Conservation (phyloP, 2,113 vertebrate species). For the Podiceps cristatus region DNA sequence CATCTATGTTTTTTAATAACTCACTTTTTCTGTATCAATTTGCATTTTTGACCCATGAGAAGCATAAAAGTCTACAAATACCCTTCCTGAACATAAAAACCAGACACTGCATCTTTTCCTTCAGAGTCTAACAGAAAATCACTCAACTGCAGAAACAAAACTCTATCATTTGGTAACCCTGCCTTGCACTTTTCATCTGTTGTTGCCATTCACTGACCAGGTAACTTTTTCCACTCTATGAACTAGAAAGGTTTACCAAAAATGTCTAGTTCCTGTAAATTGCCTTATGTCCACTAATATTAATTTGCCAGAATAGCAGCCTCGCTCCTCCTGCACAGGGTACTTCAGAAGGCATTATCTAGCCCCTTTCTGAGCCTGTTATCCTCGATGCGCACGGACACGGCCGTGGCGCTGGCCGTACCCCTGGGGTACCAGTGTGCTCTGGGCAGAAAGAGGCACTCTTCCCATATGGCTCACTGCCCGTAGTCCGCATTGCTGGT, state of each 20-base stretch:
- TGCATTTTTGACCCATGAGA: background rate
- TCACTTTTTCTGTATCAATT: background rate
- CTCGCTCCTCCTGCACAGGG: accelerated
- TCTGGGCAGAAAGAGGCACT: background rate
- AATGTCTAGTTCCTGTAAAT: background rate
- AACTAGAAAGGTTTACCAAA: background rate
- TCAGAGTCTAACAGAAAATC: background rate
- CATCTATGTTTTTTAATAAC: background rate
- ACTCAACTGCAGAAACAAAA: background rate
- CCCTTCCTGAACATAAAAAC: background rate
- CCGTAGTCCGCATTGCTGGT: background rate
- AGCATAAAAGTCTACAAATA: background rate
- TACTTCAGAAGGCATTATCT: background rate
- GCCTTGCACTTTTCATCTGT: background rate
- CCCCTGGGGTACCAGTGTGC: background rate
- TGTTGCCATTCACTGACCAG: background rate
- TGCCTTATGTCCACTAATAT: background rate
- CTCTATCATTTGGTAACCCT: background rate
- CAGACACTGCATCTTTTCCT: background rate
- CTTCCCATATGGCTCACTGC: background rate
- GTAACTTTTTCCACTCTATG: background rate
- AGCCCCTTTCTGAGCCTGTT: background rate
- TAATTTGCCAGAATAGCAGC: background rate
- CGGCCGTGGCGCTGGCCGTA: background rate
- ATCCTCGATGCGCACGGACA: background rate